Conservation (phyloP, 2,888 invertebrate species). For the Pycnomerus fuliginosus region DNA sequence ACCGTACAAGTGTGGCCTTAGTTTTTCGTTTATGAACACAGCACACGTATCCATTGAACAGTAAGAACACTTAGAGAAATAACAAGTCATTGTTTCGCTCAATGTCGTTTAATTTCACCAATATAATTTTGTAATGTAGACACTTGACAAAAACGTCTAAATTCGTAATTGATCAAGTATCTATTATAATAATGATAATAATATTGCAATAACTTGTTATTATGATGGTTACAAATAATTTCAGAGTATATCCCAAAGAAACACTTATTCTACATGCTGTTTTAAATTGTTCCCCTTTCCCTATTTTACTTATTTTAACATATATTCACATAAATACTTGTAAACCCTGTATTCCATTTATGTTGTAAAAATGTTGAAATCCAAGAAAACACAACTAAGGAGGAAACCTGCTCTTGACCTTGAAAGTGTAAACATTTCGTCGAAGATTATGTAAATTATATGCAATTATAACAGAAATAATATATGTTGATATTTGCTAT, state of each 20-base stretch:
- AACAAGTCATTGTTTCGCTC: conserved; percentile 20
- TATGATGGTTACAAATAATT: conserved; percentile 9
- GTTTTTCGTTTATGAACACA: conserved; percentile 12
- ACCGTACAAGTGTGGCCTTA: conserved; percentile 2
- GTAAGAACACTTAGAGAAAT: conserved; percentile 21
- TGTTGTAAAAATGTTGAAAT: background rate
- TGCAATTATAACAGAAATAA: conserved; percentile 14
- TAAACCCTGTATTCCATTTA: conserved; percentile 16
- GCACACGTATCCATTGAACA: conserved; percentile 16
- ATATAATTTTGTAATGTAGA: conserved; percentile 11
- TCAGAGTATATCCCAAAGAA: conserved; percentile 7
- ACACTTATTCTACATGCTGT: conserved; percentile 6
- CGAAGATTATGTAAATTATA: conserved; percentile 11
- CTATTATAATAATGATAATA: conserved; percentile 4
- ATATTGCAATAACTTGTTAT: conserved; percentile 16
- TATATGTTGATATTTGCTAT: conserved; percentile 11
- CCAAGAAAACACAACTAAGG: conserved; percentile 5
- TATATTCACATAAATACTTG: conserved; percentile 1
- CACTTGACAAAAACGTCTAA: conserved; percentile 1
- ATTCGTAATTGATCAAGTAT: conserved; percentile 3
- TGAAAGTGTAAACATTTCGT: conserved; percentile 6
- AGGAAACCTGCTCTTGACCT: conserved; percentile 8
- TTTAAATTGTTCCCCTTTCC: conserved; percentile 15
- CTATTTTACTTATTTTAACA: too few relatives aligned
- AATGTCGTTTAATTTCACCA: conserved; percentile 14